Evolutionary conservation across 2,888 invertebrate genomes (phyloP).

Genomic region (Melieria picta): DNA sequence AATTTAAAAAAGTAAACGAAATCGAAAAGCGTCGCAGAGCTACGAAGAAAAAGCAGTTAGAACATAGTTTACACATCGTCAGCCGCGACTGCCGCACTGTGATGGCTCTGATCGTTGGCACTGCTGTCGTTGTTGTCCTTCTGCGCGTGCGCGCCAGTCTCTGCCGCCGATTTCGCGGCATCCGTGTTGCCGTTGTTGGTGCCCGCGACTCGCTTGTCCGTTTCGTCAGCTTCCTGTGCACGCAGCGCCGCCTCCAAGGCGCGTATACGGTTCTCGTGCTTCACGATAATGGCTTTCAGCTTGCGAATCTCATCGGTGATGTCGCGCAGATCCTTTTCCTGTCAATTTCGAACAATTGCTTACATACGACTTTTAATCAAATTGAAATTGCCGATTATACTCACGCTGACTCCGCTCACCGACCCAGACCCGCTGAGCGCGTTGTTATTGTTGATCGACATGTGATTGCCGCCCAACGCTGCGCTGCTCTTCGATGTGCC

Average conservation of each 20-base stretch:
- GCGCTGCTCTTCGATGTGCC: constrained; percentile 63
- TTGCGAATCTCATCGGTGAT: constrained; percentile 90
- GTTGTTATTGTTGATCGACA: constrained; percentile 58
- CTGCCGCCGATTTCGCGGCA: constrained; percentile 38
- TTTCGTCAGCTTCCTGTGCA: constrained; percentile 56
- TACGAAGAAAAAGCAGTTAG: constrained; percentile 18
- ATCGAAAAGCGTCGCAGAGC: constrained; percentile 44
- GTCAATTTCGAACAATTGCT: constrained; percentile 33
- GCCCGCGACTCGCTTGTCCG: constrained; percentile 48
- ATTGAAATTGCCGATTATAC: constrained; percentile 38
- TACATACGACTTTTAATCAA: not conserved
- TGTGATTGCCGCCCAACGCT: constrained; percentile 44
- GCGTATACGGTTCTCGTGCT: constrained; percentile 80
- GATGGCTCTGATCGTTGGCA: constrained; percentile 35
- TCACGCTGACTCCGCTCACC: constrained; percentile 63
- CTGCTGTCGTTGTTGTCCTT: constrained; percentile 50
- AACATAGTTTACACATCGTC: constrained; percentile 57
- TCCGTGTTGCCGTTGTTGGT: constrained; percentile 44
- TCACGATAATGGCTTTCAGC: constrained; percentile 92
- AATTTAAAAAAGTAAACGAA: constrained; percentile 26
- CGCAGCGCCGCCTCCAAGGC: constrained; percentile 64
- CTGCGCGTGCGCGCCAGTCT: constrained; percentile 36
- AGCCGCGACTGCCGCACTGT: constrained; percentile 42
- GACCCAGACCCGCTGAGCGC: constrained; percentile 44
- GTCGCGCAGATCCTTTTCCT: constrained; percentile 77